Conservation (phyloP, 1,140 invertebrate species). For the Phortica variegata region DNA sequence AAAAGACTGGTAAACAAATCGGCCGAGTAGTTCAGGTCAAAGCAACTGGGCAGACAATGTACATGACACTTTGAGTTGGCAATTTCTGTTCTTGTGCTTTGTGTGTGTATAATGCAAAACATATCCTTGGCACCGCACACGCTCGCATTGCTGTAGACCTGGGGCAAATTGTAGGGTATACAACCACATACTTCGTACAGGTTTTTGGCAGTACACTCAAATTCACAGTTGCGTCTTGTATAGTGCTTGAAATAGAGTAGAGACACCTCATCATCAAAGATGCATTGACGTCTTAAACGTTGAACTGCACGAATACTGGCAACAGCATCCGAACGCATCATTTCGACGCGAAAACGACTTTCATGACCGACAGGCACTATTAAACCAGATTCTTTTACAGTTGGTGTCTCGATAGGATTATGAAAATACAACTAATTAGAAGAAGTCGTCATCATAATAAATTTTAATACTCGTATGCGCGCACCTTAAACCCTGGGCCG, state of each 20-base stretch:
- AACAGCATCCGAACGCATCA: slow-evolving; percentile 65
- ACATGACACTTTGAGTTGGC: slow-evolving; percentile 17
- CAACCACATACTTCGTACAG: slow-evolving; percentile 66
- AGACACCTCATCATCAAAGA: slow-evolving; percentile 69
- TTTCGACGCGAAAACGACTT: slow-evolving; percentile 65
- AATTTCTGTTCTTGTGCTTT: not conserved
- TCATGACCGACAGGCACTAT: slow-evolving; percentile 68
- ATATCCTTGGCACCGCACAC: slow-evolving; percentile 28
- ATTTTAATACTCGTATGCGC: not conserved
- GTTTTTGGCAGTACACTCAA: slow-evolving; percentile 69
- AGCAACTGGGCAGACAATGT: slow-evolving; percentile 37
- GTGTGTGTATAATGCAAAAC: slow-evolving; percentile 18
- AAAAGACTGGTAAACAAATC: slow-evolving; percentile 36
- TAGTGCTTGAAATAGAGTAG: slow-evolving; percentile 63
- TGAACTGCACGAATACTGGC: slow-evolving; percentile 61
- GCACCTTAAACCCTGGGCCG: slow-evolving; percentile 76
- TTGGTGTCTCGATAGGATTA: slow-evolving; percentile 73
- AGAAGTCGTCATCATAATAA: not conserved
- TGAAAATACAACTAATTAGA: slow-evolving; percentile 61
- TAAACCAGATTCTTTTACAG: slow-evolving; percentile 71
- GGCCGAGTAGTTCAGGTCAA: slow-evolving; percentile 37
- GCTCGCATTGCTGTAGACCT: slow-evolving; percentile 28
- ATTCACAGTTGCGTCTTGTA: slow-evolving; percentile 63
- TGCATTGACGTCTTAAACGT: slow-evolving; percentile 67
- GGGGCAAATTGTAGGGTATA: slow-evolving; percentile 70